Conservation (phyloP, 2,797 vertebrate species). For the Aselliscus stoliczkanus region DNA sequence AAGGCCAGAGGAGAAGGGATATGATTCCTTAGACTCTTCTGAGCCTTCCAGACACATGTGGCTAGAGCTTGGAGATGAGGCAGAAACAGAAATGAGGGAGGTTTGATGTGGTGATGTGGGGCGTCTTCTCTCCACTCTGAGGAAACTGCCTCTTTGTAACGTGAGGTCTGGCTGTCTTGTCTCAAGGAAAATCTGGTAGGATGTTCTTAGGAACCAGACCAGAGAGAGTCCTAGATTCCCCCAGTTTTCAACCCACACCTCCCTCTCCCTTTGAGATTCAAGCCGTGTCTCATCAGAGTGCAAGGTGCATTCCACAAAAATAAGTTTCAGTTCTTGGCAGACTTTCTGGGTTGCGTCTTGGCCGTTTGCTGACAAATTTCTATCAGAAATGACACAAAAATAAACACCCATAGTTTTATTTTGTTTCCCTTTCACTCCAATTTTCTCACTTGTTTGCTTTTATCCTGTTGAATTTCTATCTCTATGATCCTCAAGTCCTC, state of each 20-base stretch:
- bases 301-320: neutral
- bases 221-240: neutral
- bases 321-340: neutral
- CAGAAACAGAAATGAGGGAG: neutral
- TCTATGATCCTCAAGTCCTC: slow-evolving; percentile 41
- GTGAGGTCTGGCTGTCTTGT: neutral
- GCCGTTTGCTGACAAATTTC: slow-evolving; percentile 3
- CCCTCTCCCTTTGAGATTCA: neutral
- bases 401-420: neutral
- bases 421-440: neutral
- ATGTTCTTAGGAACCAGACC: neutral
- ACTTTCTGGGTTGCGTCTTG: neutral
- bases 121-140: neutral
- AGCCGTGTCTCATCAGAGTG: neutral
- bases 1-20: neutral
- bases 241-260: neutral
- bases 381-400: neutral
- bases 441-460: slow-evolving; percentile 3
- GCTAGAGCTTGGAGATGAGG: neutral
- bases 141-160: neutral
- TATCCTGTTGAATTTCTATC: neutral
- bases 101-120: too few species aligned
- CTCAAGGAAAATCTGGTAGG: neutral
- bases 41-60: neutral
- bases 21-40: neutral